Base-by-base conservation (phyloP, 2,888 invertebrate species). In the Seira ritae region DNA sequence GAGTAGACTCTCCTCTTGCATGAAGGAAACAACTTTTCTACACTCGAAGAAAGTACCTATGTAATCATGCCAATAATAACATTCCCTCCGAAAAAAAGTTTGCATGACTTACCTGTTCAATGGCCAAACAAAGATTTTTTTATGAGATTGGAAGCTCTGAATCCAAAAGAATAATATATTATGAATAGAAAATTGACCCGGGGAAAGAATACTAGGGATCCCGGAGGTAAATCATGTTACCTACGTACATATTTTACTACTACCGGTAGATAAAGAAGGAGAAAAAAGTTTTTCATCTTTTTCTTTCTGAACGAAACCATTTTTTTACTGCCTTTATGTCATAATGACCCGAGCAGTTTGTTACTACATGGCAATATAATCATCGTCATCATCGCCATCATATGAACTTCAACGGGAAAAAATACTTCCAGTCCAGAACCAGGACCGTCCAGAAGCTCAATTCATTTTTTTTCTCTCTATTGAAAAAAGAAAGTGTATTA, bases 351-450 rank as follows among this genome's bases (percentile, higher is more conserved):
- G 20, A 66, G 55, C 62, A 74, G 23, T 74, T 74, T 74, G 31
- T 74, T 65, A 4, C 65, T 37, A 42, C 65, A 72, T 72, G 23
- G 17, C 71, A 71, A 46, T 22, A 17, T 50, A 50, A 62, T 72
- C 60, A 72, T 72, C 4, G 8, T 50, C 42, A n/a, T n/a, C 23
- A 23, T 55, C 46, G 24, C n/a, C n/a, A n/a, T n/a, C n/a, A n/a
- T n/a, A n/a, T n/a, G n/a, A n/a, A n/a, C n/a, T n/a, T n/a, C n/a
- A n/a, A n/a, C n/a, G n/a, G n/a, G n/a, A n/a, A 42, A 42, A 42
- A 42, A 42, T 42, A 12, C 42, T n/a, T n/a, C n/a, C n/a, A n/a
- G n/a, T n/a, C n/a, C n/a, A n/a, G n/a, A n/a, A n/a, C n/a, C n/a
- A n/a, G n/a, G n/a, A n/a, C n/a, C n/a, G n/a, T n/a, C n/a, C n/a